Conservation (phyloP, 2,113 vertebrate species). For the Gallinago undulata region DNA sequence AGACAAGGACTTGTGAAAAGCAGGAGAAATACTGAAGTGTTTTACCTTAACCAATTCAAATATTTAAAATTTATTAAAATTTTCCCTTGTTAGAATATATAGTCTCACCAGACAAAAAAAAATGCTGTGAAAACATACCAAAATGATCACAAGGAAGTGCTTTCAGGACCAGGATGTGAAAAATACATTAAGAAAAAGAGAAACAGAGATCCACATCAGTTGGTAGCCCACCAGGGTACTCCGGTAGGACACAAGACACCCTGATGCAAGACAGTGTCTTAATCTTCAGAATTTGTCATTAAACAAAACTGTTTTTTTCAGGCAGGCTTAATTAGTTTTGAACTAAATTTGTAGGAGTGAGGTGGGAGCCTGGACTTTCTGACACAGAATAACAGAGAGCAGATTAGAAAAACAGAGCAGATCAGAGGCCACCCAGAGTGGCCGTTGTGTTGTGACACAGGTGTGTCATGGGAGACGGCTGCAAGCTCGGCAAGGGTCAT, state of each 20-base stretch:
- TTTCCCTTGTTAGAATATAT: background rate
- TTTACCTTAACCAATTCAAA: background rate
- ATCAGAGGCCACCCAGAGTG: background rate
- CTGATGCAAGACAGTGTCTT: background rate
- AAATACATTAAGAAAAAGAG: background rate
- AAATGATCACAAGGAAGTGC: background rate
- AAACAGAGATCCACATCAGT: background rate
- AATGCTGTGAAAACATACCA: background rate
- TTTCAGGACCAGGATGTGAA: background rate
- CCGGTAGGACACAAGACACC: background rate
- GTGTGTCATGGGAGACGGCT: fast-evolving
- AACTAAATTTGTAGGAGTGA: background rate
- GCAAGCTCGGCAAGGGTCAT: background rate
- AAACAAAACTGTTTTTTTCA: background rate
- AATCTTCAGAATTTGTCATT: background rate
- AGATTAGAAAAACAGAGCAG: background rate
- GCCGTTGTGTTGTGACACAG: background rate
- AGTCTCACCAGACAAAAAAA: background rate
- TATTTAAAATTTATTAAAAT: background rate
- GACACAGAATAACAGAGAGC: background rate
- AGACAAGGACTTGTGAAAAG: background rate
- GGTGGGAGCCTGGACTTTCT: background rate
- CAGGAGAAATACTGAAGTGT: background rate
- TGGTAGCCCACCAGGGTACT: background rate
- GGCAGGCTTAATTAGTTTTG: background rate